Percentiles rank a stretch among this genome's conserved stretches.
phyloP scores from a whole-genome alignment of 1,140 invertebrate genomes.

The Babylonia areolata region DNA sequence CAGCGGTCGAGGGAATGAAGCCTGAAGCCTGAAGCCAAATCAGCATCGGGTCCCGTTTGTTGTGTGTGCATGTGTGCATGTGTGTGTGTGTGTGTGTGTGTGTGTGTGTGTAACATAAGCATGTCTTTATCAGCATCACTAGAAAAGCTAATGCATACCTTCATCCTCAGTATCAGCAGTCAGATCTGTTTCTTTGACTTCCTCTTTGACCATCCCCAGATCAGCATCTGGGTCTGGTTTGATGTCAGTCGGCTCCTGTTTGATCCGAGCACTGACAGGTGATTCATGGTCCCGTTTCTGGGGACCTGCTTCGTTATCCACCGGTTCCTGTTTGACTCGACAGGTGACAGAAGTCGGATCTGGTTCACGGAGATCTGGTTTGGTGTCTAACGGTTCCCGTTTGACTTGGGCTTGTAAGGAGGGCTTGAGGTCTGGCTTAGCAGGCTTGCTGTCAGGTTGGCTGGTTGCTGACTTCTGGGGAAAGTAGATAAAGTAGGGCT shows the following conservation, averaged over 20 bases:
- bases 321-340: slow-evolving; percentile 14
- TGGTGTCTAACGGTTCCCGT: slow-evolving; percentile 17
- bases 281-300: background rate
- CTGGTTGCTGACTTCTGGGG: slow-evolving; percentile 64
- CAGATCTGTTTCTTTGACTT: background rate
- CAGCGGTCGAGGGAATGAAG: too few species aligned
- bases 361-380: background rate
- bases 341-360: background rate
- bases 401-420: too few species aligned
- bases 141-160: too few species aligned
- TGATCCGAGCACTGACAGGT: background rate
- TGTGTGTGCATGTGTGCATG: too few species aligned
- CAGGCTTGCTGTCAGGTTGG: too few species aligned
- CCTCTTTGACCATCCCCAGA: background rate
- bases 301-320: background rate
- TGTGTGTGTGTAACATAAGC: too few species aligned
- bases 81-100: too few species aligned
- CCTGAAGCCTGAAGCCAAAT: too few species aligned
- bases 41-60: too few species aligned
- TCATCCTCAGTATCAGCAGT: background rate
- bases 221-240: background rate
- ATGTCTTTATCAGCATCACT: too few species aligned
- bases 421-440: too few species aligned
- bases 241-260: background rate
- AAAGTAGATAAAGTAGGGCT: slow-evolving; percentile 87